Conservation (phyloP, 2,888 invertebrate genomes). For the Deilephila elpenor region DNA sequence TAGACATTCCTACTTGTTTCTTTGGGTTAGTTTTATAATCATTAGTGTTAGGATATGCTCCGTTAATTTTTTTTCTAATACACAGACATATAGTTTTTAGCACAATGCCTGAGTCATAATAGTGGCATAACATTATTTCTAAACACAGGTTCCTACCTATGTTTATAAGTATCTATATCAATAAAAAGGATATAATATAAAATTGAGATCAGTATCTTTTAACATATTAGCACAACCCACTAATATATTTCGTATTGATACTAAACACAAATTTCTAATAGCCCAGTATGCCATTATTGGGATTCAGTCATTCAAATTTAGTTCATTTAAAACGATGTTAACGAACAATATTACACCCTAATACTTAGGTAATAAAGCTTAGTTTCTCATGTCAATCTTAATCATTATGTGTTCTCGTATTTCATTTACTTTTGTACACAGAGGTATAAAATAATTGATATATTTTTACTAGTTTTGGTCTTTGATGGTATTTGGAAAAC, state of each 20-base stretch:
- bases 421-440: not conserved
- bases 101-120: not conserved
- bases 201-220: too few species aligned
- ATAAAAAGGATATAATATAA: too few species aligned
- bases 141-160: not conserved
- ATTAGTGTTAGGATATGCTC: conserved; percentile 12
- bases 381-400: not conserved
- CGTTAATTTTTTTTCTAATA: not conserved
- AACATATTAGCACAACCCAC: not conserved
- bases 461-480: not conserved
- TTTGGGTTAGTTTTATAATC: conserved; percentile 21
- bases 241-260: not conserved
- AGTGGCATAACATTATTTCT: conserved; percentile 10
- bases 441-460: conserved; percentile 11
- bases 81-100: conserved; percentile 9
- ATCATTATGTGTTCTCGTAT: conserved; percentile 22
- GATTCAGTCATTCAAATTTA: conserved; percentile 2
- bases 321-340: not conserved
- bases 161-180: too few species aligned
- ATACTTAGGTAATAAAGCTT: conserved; percentile 1
- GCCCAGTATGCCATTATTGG: not conserved
- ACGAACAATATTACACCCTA: conserved; percentile 19
- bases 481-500: too few species aligned
- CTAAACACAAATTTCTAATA: not conserved
- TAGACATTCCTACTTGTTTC: conserved; percentile 36